Evolutionary conservation across 35 echinoderm and acorn worm species (phyloP).

Genomic region (Amphiura filiformis): DNA sequence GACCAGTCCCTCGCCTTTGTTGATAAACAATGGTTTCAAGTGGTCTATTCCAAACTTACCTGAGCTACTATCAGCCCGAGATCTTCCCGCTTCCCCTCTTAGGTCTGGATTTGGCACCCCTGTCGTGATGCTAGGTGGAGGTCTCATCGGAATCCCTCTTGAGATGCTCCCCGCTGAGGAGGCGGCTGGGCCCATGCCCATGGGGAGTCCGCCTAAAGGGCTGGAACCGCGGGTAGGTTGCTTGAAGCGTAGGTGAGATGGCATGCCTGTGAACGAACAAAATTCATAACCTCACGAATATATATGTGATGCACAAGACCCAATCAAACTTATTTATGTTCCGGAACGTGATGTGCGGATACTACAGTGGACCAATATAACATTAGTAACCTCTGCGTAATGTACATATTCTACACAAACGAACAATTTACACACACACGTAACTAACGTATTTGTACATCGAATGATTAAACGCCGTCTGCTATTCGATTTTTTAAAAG

Average conservation of each 20-base stretch:
- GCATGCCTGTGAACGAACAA: not conserved
- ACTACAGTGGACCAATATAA: not conserved
- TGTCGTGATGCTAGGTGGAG: too few species aligned
- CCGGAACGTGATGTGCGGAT: not conserved
- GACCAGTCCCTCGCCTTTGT: too few species aligned
- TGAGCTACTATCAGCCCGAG: too few species aligned
- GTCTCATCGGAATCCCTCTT: conserved; percentile 55
- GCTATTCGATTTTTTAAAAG: too few species aligned
- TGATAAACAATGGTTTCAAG: too few species aligned
- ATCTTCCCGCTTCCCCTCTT: too few species aligned
- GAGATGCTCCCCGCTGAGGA: conserved; percentile 54
- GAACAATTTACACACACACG: not conserved
- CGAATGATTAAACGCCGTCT: not conserved
- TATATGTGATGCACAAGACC: not conserved
- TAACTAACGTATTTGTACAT: not conserved
- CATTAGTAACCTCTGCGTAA: not conserved
- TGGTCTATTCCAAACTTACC: too few species aligned
- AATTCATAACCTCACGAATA: too few species aligned
- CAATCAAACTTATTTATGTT: not conserved
- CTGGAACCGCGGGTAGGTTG: not conserved
- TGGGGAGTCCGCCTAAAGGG: conserved; percentile 6
- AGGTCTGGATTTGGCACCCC: too few species aligned
- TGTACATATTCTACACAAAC: not conserved
- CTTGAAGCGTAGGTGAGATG: not conserved
- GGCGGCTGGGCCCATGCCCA: not conserved